These are phyloP conservation scores for Drosophila mercatorum DNA, from an alignment of 2,888 invertebrate species.

Conservation along the genomic window DNA sequence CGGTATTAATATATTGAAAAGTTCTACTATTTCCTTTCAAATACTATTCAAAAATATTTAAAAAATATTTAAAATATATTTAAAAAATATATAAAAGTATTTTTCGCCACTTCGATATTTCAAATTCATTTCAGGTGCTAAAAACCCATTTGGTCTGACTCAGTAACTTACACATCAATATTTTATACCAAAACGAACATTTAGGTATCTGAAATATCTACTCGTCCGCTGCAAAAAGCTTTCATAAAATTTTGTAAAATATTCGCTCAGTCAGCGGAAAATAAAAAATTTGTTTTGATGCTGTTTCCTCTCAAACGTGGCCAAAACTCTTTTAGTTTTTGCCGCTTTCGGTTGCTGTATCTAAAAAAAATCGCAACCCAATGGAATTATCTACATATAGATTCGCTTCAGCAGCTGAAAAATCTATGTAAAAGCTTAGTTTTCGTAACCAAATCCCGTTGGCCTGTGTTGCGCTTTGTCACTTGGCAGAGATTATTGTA, in stretches of 20 bases:
- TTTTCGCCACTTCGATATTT: neutral
- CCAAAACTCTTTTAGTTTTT: too few species aligned
- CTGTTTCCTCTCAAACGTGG: too few species aligned
- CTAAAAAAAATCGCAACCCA: neutral
- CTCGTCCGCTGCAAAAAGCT: neutral
- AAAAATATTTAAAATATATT: neutral
- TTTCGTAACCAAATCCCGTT: neutral
- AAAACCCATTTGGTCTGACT: neutral
- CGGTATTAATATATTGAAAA: too few species aligned
- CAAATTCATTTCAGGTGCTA: neutral
- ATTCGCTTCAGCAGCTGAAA: neutral
- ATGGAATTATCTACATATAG: neutral
- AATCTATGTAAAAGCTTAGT: neutral
- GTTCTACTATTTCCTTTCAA: neutral
- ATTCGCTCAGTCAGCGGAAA: neutral
- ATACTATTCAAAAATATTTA: too few species aligned
- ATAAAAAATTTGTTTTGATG: neutral
- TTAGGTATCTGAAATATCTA: neutral
- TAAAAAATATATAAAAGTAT: neutral
- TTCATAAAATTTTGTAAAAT: neutral
- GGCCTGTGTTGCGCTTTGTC: slow-evolving; percentile 40
- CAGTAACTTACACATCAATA: neutral
- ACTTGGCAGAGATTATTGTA: slow-evolving; percentile 58
- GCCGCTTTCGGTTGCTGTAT: too few species aligned
- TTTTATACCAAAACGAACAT: neutral